Evolutionary conservation across 35 echinoderm and acorn worm genomes (phyloP), one percentile per base, ranked within the genome.

Genomic region (Stichopus chloronotus): DNA sequence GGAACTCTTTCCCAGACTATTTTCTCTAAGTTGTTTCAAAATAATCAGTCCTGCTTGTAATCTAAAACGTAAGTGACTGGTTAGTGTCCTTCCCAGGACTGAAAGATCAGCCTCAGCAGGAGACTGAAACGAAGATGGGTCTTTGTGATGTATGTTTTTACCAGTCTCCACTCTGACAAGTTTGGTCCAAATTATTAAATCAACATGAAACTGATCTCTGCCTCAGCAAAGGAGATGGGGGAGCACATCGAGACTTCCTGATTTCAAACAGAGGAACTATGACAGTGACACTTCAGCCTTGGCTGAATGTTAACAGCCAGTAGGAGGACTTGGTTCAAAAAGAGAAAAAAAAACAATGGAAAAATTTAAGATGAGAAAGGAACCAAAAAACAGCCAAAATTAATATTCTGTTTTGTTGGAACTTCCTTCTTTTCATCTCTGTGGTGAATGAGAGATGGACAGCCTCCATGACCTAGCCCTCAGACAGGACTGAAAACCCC

Each of bases 181-280:
- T 74, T 74, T 74, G 69, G 69, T 74, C 7, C 17, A 74, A 7
- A 19, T 24, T 74, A 74, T 74, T 74, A 74, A 74, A 74, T 74
- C 69, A 74, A 74, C 22, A 16, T 74, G 69, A 74, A 74, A 74
- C 69, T 74, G 69, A 74, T 74, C 69, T 74, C 22, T 74, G 22
- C 69, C 61, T 74, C 22, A 19, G 13, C 69, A 21, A 74, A 74
- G 69, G 6, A 74, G 69, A 20, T 74, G 19, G 6, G 7, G 7
- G 69, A 74, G 22, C 13, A 74, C 19, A 74, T n/a, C 17, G 69
- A n/a, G 69, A 74, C 22, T 14, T 6, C 7, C 17, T 74, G 69
- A 74, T 74, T 74, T 74, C 17, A 74, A 74, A 74, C 22, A 74
- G 19, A 74, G 22, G 19, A 74, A 72, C 12, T 19, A 14, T 74